Evolutionary conservation across 2,888 invertebrate genomes (phyloP), one percentile per base, ranked within the genome.

Genomic region (Drosophila phalerata): DNA sequence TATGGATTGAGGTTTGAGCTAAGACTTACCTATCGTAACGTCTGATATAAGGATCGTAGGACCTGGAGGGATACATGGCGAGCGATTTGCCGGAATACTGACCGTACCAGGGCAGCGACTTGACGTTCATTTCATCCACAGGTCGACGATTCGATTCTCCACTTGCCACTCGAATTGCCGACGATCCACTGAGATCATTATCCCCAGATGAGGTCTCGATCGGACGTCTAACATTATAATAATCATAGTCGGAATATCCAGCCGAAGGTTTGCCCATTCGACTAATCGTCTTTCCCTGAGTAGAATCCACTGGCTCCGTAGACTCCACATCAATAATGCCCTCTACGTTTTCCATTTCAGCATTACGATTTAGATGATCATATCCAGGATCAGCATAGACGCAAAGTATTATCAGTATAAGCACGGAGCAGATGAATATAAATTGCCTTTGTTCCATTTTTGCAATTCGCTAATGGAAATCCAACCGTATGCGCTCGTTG

Each of bases 201-300:
- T 72, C 72, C 3, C 52, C 62, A 0, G 51, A 38, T 43, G 69
- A 69, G 17, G 85, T 90, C 13, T 92, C 92, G 2, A 94, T 94
- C 0, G 94, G 93, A 83, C 84, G 79, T 3, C 86, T 69, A 0
- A 71, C 66, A n/a, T 81, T 81, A 58, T 89, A 89, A 40, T 91
- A 91, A 71, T 95, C 95, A 66, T 94, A 93, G 1, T 94, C 94
- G 1, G 94, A 94, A 25, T 94, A 94, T 0, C 71, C 64, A 3
- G 55, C 53, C 15, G 63, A 53, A 0, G 90, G 88, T 85, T 53
- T 90, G 60, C 68, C 78, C 17, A 58, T 79, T 86, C 48, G 90
- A 89, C 68, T 89, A 82, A 8, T 89, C 79, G 61, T 69, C 15
- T 72, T 73, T 0, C 8, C 62, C 5, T 40, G 68, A 5, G 75